A percentile compares a stretch with the other conserved stretches of the same genome.
These are phyloP conservation scores for Pangasius djambal DNA, from an alignment of 2,797 vertebrate genomes.

Conservation along the genomic window DNA sequence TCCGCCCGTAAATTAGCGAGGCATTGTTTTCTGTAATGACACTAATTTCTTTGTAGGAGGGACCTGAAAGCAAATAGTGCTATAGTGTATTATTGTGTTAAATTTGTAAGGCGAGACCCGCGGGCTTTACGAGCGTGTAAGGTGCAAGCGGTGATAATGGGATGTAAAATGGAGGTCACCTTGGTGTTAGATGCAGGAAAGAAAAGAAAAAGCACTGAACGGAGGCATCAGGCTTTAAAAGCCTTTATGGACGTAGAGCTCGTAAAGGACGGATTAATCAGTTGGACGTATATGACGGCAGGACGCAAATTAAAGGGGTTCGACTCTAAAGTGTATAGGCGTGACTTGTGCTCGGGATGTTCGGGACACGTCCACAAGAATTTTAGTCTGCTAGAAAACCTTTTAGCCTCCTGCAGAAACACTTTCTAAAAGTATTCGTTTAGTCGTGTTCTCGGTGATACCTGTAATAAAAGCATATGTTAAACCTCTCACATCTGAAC, in stretches of 20 bases:
- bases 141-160: constrained; percentile 45
- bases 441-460: too few relatives aligned
- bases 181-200: constrained; percentile 49
- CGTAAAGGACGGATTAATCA: background rate
- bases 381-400: background rate
- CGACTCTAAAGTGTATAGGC: background rate
- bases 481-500: too few relatives aligned
- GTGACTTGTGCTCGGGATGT: background rate
- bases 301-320: background rate
- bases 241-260: background rate
- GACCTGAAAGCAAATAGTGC: constrained; percentile 48
- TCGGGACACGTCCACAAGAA: background rate
- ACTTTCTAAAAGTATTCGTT: too few relatives aligned
- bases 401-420: too few relatives aligned
- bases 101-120: constrained; percentile 39
- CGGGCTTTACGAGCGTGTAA: constrained; percentile 43
- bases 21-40: constrained; percentile 62
- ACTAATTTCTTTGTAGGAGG: constrained; percentile 58
- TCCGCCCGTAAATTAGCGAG: constrained; percentile 63
- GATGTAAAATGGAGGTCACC: constrained; percentile 63
- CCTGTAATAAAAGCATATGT: too few relatives aligned
- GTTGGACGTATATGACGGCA: background rate
- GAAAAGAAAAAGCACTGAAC: background rate
- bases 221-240: background rate
- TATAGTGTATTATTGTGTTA: constrained; percentile 51